These are phyloP conservation scores for Heterohyrax brucei DNA, from an alignment of 2,797 vertebrate genomes.

Conservation along the genomic window DNA sequence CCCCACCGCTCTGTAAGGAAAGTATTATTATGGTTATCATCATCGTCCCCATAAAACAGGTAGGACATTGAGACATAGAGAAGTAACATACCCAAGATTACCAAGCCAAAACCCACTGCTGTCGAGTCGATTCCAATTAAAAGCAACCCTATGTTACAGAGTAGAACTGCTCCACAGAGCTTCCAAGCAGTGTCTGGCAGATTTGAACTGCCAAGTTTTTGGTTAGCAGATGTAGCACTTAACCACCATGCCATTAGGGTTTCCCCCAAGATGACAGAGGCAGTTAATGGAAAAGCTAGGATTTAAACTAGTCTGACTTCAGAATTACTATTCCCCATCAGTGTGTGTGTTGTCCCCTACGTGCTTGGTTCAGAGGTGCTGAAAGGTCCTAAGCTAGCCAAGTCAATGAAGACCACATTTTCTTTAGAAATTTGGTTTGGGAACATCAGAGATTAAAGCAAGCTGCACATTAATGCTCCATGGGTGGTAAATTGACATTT, in stretches of 20 bases:
- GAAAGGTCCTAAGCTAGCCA: background rate
- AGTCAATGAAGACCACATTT: background rate
- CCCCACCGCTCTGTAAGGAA: background rate
- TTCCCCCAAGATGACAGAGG: background rate
- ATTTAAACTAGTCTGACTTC: background rate
- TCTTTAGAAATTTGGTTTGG: slow-evolving; percentile 25
- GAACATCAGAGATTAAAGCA: slow-evolving; percentile 18
- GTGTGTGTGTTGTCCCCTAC: background rate
- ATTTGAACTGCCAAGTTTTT: too few species aligned
- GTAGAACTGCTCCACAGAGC: too few species aligned
- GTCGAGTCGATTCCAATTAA: too few species aligned
- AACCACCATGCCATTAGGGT: too few species aligned
- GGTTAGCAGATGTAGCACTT: too few species aligned
- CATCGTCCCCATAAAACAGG: background rate
- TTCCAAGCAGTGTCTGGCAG: too few species aligned
- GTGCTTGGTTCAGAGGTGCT: background rate
- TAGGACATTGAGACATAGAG: background rate
- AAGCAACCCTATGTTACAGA: too few species aligned
- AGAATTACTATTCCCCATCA: background rate
- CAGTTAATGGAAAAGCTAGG: background rate
- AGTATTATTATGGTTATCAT: background rate
- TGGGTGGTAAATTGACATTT: background rate
- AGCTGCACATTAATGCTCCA: background rate
- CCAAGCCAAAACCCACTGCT: too few species aligned
- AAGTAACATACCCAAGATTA: background rate